Percentiles rank a stretch among this genome's conserved stretches.
These are phyloP conservation scores for Aradophagus sp. DNA, from an alignment of 1,140 invertebrate genomes.

Conservation along the genomic window DNA sequence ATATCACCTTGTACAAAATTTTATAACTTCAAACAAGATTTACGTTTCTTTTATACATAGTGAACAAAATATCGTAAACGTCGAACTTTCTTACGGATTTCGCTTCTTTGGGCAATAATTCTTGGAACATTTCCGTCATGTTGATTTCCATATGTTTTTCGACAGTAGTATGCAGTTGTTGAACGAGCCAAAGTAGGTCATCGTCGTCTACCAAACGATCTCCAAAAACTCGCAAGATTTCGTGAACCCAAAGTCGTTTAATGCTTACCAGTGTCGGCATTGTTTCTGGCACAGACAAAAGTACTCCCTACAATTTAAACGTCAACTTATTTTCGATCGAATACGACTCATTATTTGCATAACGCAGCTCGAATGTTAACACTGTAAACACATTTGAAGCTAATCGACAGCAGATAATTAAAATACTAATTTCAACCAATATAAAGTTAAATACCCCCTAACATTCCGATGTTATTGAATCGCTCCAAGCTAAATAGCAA, in stretches of 20 bases:
- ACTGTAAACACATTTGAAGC: conserved; percentile 1
- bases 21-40: too few species aligned
- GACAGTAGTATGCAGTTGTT: conserved; percentile 78
- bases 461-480: neutral
- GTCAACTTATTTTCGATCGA: too few species aligned
- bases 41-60: too few species aligned
- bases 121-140: conserved; percentile 72
- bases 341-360: too few species aligned
- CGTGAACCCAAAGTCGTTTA: conserved; percentile 96
- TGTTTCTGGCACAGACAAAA: conserved; percentile 93
- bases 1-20: too few species aligned
- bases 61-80: too few species aligned
- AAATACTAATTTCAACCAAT: neutral
- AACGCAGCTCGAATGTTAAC: too few species aligned
- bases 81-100: too few species aligned
- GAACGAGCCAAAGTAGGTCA: conserved; percentile 89
- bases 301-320: conserved; percentile 85
- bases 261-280: conserved; percentile 90
- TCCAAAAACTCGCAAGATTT: conserved; percentile 94
- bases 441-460: neutral
- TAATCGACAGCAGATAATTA: neutral
- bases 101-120: conserved; percentile 41
- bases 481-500: conserved; percentile 9
- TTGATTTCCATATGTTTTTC: conserved; percentile 75
- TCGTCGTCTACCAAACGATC: conserved; percentile 90